phyloP scores from a whole-genome alignment of 1,140 invertebrate genomes.

The Scaptomyza pallida region DNA sequence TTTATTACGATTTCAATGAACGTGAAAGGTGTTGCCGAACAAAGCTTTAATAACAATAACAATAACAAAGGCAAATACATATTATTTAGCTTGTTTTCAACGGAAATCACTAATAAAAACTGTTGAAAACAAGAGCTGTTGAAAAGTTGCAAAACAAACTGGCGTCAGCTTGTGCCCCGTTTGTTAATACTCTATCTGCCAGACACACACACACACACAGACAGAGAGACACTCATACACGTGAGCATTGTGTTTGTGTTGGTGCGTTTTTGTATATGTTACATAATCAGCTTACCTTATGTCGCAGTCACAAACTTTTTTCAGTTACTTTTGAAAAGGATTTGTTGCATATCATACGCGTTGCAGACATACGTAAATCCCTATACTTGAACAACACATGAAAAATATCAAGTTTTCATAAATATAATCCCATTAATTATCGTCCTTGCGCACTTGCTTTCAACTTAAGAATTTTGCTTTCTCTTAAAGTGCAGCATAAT shows the following conservation, averaged over 20 bases:
- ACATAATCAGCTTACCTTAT: conserved; percentile 76
- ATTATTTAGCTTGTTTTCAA: conserved; percentile 74
- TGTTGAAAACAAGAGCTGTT: conserved; percentile 70
- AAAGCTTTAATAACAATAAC: not conserved
- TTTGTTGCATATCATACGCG: conserved; percentile 60
- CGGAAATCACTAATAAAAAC: conserved; percentile 80
- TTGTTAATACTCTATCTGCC: conserved; percentile 69
- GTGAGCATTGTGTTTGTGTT: not conserved
- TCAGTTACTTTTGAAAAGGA: conserved; percentile 44
- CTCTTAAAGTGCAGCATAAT: conserved; percentile 53
- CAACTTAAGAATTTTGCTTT: too few species aligned
- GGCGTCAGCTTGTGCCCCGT: conserved; percentile 62
- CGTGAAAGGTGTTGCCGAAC: conserved; percentile 31
- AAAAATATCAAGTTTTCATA: not conserved
- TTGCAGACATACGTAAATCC: not conserved
- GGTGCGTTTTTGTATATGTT: conserved; percentile 39
- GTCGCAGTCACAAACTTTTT: conserved; percentile 56
- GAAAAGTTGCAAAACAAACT: conserved; percentile 79
- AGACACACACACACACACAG: conserved; percentile 13
- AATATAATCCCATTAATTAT: not conserved
- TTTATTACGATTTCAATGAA: conserved; percentile 15
- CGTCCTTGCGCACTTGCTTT: not conserved
- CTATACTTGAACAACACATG: not conserved
- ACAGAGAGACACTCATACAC: conserved; percentile 2
- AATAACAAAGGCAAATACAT: conserved; percentile 27